Percentiles rank a stretch among this genome's conserved stretches.
Evolutionary conservation across 2,888 invertebrate species (phyloP).

Genomic region (Masnerella sp.): DNA sequence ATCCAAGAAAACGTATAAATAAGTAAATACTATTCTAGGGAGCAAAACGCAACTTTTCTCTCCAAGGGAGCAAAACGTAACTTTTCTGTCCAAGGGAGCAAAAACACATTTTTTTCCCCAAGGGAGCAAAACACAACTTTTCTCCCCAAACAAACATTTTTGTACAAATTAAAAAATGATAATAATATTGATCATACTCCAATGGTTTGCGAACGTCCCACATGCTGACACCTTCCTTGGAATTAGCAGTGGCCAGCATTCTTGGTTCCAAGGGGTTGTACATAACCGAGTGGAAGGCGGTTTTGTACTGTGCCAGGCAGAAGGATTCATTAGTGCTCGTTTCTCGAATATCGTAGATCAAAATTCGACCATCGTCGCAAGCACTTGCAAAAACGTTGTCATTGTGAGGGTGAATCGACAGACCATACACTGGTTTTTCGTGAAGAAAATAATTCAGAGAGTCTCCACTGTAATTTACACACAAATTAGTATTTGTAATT

Average conservation of each 20-base stretch:
- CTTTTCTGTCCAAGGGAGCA: too few species aligned
- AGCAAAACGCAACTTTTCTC: too few species aligned
- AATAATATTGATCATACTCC: conserved; percentile 80
- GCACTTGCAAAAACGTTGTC: conserved; percentile 92
- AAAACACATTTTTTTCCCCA: too few species aligned
- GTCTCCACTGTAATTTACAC: conserved; percentile 77
- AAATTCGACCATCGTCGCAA: conserved; percentile 93
- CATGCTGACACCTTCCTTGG: conserved; percentile 91
- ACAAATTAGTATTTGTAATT: too few species aligned
- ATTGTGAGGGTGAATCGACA: conserved; percentile 91
- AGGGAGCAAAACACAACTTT: too few species aligned
- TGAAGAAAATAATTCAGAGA: conserved; percentile 88
- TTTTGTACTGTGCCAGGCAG: conserved; percentile 83
- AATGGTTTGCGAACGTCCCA: conserved; percentile 93
- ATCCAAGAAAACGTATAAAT: conserved; percentile 20
- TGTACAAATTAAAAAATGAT: conserved; percentile 5
- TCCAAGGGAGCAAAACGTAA: too few species aligned
- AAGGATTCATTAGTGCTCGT: conserved; percentile 79
- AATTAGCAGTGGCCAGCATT: conserved; percentile 92
- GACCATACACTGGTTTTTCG: conserved; percentile 93
- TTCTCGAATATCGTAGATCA: conserved; percentile 90
- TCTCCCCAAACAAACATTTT: background rate
- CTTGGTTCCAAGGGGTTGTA: conserved; percentile 92
- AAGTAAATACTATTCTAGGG: too few species aligned
- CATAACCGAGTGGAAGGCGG: conserved; percentile 96